Percentiles rank a stretch among this genome's conserved stretches.
phyloP scores from a whole-genome alignment of 1,140 invertebrate species.

The Steinernema khuongi region DNA sequence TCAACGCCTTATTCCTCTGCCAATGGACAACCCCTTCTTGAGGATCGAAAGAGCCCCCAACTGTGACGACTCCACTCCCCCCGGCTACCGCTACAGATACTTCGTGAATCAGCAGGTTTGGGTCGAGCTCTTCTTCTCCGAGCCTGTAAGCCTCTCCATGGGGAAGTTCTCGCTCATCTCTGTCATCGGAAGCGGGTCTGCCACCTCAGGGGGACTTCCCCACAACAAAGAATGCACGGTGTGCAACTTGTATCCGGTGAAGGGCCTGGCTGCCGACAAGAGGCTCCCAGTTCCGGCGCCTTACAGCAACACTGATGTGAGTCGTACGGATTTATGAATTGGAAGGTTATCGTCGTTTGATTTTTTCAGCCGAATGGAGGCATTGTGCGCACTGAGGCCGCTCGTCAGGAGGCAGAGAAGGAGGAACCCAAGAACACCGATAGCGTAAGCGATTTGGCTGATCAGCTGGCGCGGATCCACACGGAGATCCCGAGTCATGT shows the following conservation, averaged over 20 bases:
- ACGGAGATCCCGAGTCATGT: too few species aligned
- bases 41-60: slow-evolving; percentile 17
- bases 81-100: slow-evolving; percentile 33
- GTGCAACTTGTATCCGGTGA: slow-evolving; percentile 41
- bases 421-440: too few species aligned
- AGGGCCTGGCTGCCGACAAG: too few species aligned
- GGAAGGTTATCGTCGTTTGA: too few species aligned
- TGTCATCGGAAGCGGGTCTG: slow-evolving; percentile 39
- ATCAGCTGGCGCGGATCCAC: too few species aligned
- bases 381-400: too few species aligned
- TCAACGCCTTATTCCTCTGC: slow-evolving; percentile 28
- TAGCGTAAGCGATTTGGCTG: too few species aligned
- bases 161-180: slow-evolving; percentile 37
- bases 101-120: slow-evolving; percentile 45
- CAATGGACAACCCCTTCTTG: slow-evolving; percentile 40
- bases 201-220: slow-evolving; percentile 37
- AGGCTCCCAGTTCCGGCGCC: too few species aligned
- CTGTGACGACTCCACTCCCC: not conserved
- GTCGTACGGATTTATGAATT: too few species aligned
- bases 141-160: slow-evolving; percentile 42
- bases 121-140: slow-evolving; percentile 55
- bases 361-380: too few species aligned
- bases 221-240: slow-evolving; percentile 40
- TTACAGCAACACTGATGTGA: too few species aligned
- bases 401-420: too few species aligned